Conservation (phyloP, 2,797 vertebrate genomes). For the Botia almorhae region DNA sequence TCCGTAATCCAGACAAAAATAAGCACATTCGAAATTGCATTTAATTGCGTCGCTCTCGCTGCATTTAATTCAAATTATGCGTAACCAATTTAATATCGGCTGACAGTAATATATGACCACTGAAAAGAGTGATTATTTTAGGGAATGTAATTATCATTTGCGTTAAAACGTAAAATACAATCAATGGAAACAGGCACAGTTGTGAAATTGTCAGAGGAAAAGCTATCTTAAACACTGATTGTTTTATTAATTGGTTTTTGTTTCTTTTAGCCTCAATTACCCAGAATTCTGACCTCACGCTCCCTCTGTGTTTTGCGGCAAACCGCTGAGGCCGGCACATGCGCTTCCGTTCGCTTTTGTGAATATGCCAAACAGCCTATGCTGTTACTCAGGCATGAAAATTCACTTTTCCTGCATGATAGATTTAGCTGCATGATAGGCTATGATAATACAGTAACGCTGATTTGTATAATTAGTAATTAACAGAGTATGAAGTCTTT, state of each 20-base stretch:
- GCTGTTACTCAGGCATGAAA: slow-evolving; percentile 59
- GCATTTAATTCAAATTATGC: slow-evolving; percentile 9
- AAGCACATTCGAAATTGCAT: neutral
- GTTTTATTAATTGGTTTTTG: slow-evolving; percentile 78
- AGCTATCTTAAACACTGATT: slow-evolving; percentile 71
- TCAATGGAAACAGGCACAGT: slow-evolving; percentile 33
- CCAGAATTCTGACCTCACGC: slow-evolving; percentile 77
- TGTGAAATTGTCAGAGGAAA: slow-evolving; percentile 35
- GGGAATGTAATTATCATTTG: slow-evolving; percentile 42
- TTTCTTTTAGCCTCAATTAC: slow-evolving; percentile 80
- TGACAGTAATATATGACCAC: slow-evolving; percentile 13
- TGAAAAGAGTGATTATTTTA: slow-evolving; percentile 4
- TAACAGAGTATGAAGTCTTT: slow-evolving; percentile 42
- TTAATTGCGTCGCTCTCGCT: neutral
- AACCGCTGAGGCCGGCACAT: slow-evolving; percentile 47
- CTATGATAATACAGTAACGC: slow-evolving; percentile 41
- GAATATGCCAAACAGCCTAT: slow-evolving; percentile 70
- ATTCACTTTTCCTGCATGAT: slow-evolving; percentile 21
- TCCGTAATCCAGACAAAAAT: slow-evolving; percentile 27
- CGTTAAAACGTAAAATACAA: slow-evolving; percentile 49
- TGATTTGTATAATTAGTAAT: slow-evolving; percentile 54
- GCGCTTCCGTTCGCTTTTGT: slow-evolving; percentile 78
- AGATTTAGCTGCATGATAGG: slow-evolving; percentile 35
- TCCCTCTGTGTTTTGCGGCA: slow-evolving; percentile 62
- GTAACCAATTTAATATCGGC: slow-evolving; percentile 2